Percentiles rank a stretch among this genome's conserved stretches.
phyloP scores from a whole-genome alignment of 1,140 invertebrate genomes.

The Chrysoperla carnea region DNA sequence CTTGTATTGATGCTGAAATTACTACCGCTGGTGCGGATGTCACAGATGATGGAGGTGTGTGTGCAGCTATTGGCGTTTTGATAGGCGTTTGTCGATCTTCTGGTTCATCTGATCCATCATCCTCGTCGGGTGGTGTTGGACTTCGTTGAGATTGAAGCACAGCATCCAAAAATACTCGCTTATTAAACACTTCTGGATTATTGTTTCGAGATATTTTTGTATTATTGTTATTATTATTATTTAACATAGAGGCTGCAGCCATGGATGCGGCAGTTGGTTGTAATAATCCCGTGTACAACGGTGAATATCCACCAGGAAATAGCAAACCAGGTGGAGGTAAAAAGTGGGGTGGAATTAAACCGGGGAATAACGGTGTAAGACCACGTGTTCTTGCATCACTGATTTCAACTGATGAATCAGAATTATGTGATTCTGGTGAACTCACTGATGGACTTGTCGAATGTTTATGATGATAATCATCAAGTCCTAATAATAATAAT shows the following conservation, averaged over 20 bases:
- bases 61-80: slow-evolving; percentile 12
- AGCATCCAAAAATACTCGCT: slow-evolving; percentile 51
- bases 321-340: slow-evolving; percentile 45
- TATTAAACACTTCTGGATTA: slow-evolving; percentile 34
- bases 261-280: slow-evolving; percentile 26
- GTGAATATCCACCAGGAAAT: slow-evolving; percentile 41
- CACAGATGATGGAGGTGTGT: slow-evolving; percentile 18
- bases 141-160: slow-evolving; percentile 45
- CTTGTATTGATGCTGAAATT: slow-evolving; percentile 27
- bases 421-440: slow-evolving; percentile 58
- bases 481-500: slow-evolving; percentile 39
- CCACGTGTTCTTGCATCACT: slow-evolving; percentile 35
- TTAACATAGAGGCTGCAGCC: slow-evolving; percentile 10
- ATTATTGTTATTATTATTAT: slow-evolving; percentile 23
- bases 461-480: slow-evolving; percentile 34
- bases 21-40: slow-evolving; percentile 13
- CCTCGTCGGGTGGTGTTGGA: slow-evolving; percentile 24
- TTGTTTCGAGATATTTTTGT: slow-evolving; percentile 30
- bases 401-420: slow-evolving; percentile 48
- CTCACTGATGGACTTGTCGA: slow-evolving; percentile 47
- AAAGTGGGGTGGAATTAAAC: slow-evolving; percentile 35
- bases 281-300: slow-evolving; percentile 38
- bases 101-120: slow-evolving; percentile 7
- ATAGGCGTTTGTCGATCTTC: background rate
- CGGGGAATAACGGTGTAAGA: slow-evolving; percentile 33